phyloP scores from a whole-genome alignment of 2,888 invertebrate genomes.

The Podotricha telesiphe region DNA sequence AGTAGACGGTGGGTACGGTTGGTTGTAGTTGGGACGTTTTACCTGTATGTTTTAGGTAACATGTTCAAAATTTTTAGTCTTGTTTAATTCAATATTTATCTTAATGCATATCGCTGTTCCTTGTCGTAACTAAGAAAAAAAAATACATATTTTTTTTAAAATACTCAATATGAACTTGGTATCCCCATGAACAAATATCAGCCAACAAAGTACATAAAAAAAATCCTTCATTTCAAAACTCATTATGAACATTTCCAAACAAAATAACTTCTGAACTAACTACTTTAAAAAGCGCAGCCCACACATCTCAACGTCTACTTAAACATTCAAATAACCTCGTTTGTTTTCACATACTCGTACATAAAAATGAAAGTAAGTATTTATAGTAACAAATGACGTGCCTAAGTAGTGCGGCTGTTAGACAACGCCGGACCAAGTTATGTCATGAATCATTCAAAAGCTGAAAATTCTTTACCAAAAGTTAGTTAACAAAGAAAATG shows the following conservation, averaged over 20 bases:
- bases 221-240: not conserved
- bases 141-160: too few species aligned
- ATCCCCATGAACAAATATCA: too few species aligned
- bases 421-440: slow-evolving; percentile 3
- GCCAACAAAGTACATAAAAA: not conserved
- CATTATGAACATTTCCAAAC: not conserved
- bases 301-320: slow-evolving; percentile 1
- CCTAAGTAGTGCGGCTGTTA: slow-evolving; percentile 7
- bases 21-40: too few species aligned
- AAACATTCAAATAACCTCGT: slow-evolving; percentile 11
- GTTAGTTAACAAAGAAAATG: not conserved
- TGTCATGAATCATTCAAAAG: slow-evolving; percentile 25
- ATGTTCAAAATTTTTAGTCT: too few species aligned
- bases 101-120: too few species aligned
- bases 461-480: slow-evolving; percentile 20
- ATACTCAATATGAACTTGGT: too few species aligned
- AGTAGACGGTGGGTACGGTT: too few species aligned
- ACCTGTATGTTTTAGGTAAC: too few species aligned
- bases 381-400: slow-evolving; percentile 31
- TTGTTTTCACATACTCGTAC: not conserved
- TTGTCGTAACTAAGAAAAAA: too few species aligned
- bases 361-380: slow-evolving; percentile 26
- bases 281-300: slow-evolving; percentile 2
- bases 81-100: too few species aligned
- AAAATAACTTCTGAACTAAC: not conserved